A percentile compares a stretch with the other conserved stretches of the same genome.
Conservation (phyloP, 2,888 invertebrate genomes). For the Willowsia nigromaculata region DNA sequence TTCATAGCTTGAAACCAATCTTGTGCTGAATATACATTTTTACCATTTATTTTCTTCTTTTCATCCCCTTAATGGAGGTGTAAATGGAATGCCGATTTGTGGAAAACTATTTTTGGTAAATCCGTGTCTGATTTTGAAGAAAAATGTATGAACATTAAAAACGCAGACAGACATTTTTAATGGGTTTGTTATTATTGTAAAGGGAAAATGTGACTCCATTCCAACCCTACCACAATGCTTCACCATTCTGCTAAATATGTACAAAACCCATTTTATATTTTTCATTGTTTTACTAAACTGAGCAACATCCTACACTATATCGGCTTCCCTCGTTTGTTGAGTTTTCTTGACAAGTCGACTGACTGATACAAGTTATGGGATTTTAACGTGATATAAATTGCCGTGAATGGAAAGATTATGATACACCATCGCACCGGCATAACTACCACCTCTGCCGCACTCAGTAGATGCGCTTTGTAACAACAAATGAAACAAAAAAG, state of each 20-base stretch:
- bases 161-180: neutral
- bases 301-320: neutral
- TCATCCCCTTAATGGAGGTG: neutral
- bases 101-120: neutral
- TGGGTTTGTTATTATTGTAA: neutral
- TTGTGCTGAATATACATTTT: slow-evolving; percentile 27
- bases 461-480: neutral
- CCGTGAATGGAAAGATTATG: slow-evolving; percentile 70
- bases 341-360: slow-evolving; percentile 30
- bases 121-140: neutral
- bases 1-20: slow-evolving; percentile 34
- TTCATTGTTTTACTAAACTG: neutral
- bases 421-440: slow-evolving; percentile 1
- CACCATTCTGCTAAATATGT: neutral
- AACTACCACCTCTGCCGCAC: slow-evolving; percentile 21
- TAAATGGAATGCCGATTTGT: neutral
- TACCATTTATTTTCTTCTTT: neutral
- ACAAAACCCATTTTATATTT: neutral
- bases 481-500: slow-evolving; percentile 33
- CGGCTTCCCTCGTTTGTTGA: neutral
- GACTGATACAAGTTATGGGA: slow-evolving; percentile 64
- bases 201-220: slow-evolving; percentile 11
- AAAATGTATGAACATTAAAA: neutral
- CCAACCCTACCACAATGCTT: neutral
- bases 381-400: slow-evolving; percentile 73